Evolutionary conservation across 2,888 invertebrate species (phyloP).

Genomic region (Leptopilina myrica): DNA sequence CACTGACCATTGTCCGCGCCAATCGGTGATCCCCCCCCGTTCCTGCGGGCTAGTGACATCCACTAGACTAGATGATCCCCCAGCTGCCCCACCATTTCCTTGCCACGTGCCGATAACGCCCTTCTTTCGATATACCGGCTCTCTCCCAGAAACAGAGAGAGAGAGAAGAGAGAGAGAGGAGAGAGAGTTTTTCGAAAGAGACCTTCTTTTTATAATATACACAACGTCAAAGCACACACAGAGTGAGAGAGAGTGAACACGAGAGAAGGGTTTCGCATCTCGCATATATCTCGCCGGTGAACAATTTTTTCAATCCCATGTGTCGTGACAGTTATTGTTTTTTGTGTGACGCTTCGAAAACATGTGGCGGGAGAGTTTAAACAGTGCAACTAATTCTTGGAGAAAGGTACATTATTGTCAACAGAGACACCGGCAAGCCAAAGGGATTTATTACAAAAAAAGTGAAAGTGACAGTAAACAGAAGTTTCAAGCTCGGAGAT

Average conservation of each 20-base stretch:
- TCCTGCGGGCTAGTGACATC: constrained; percentile 53
- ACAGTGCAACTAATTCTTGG: constrained; percentile 46
- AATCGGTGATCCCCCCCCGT: constrained; percentile 57
- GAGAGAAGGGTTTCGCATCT: constrained; percentile 37
- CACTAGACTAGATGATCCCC: constrained; percentile 55
- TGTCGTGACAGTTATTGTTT: constrained; percentile 46
- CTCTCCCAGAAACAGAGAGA: neutral
- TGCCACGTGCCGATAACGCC: constrained; percentile 72
- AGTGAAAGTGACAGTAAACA: constrained; percentile 53
- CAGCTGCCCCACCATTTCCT: constrained; percentile 55
- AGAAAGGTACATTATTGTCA: constrained; percentile 23
- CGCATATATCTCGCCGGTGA: constrained; percentile 51
- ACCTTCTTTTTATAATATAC: constrained; percentile 50
- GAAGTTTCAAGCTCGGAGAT: constrained; percentile 43
- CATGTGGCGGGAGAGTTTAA: constrained; percentile 48
- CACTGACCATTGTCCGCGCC: constrained; percentile 65
- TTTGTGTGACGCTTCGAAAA: constrained; percentile 41
- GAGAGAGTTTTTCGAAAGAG: constrained; percentile 52
- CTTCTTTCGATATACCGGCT: constrained; percentile 57
- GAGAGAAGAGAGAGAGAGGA: neutral
- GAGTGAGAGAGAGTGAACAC: constrained; percentile 41
- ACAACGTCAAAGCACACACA: constrained; percentile 44
- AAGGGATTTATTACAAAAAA: constrained; percentile 27
- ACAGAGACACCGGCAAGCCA: constrained; percentile 5
- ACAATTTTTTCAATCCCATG: constrained; percentile 32